phyloP scores from a whole-genome alignment of 2,113 vertebrate species.

The Piaya cayana region DNA sequence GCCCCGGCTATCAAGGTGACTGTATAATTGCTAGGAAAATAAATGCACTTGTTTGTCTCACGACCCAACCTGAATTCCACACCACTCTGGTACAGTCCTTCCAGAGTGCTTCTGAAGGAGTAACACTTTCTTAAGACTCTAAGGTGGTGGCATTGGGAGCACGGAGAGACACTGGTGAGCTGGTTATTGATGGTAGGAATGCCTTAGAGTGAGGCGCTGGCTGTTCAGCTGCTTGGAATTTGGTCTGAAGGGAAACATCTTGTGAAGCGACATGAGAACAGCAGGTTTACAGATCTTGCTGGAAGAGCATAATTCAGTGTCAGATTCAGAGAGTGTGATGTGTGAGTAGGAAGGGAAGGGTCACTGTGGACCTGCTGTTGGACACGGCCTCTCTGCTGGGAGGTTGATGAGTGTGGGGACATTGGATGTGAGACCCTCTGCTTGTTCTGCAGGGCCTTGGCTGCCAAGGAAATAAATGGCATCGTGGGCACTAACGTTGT shows the following conservation, averaged over 20 bases:
- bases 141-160: not conserved
- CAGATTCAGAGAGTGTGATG: not conserved
- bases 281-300: not conserved
- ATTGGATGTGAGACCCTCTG: not conserved
- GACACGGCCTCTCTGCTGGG: not conserved
- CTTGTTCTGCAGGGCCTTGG: not conserved
- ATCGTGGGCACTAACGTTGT: not conserved
- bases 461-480: not conserved
- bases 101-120: not conserved
- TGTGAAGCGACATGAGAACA: fast-evolving
- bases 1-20: not conserved
- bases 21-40: not conserved
- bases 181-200: not conserved
- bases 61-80: not conserved
- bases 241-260: not conserved
- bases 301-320: fast-evolving
- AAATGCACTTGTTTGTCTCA: not conserved
- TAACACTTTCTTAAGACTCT: not conserved
- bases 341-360: not conserved
- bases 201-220: not conserved
- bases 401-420: not conserved
- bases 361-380: not conserved
- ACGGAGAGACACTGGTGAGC: not conserved
- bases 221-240: not conserved
- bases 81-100: not conserved